Base-by-base conservation (phyloP, 2,113 vertebrate species). In the Tetrao urogallus region DNA sequence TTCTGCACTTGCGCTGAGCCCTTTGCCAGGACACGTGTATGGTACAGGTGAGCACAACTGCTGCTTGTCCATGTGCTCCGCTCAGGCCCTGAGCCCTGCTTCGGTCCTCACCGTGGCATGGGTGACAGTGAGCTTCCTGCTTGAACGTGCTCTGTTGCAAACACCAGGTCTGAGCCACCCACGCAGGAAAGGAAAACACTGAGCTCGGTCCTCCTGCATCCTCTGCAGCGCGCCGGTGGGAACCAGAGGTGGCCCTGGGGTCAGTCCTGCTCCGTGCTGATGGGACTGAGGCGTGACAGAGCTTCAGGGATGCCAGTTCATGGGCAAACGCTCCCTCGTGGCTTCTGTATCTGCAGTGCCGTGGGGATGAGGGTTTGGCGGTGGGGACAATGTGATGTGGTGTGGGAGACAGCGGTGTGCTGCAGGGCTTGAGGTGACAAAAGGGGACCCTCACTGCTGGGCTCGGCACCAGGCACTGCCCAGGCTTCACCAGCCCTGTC, bases 61-160 rank as follows among this genome's bases (percentile, higher is more conserved):
- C 30, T 1, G 30, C 14, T 18, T 2, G 1, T 12, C 30, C 1
- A 2, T 4, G 63, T 2, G 22, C 1, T 13, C 52, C 18, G 48
- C 61, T 2, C 0, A 14, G 64, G 70, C 70, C 42, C 66, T 0
- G 1, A 8, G 2, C 42, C 30, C 1, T 10, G 4, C 0, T 28
- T 8, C 58, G 85, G 79, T 79, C 36, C 69, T 61, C 2, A 43
- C 82, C 5, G 0, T 8, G 8, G 83, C 15, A 21, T 20, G 70
- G 73, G 91, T 40, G 75, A 14, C 28, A 1, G 24, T 2, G 78
- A 6, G 65, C 52, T 86, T 86, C 58, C 78, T 60, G 79, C 38
- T 58, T 5, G 30, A 43, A 43, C 21, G 12, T 36, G 45, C 56
- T n/a, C 38, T n/a, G 42, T 8, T 1, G 58, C 22, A 45, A 28